Evolutionary conservation across 2,888 invertebrate species (phyloP).

Genomic region (Cosmopolites sordidus): DNA sequence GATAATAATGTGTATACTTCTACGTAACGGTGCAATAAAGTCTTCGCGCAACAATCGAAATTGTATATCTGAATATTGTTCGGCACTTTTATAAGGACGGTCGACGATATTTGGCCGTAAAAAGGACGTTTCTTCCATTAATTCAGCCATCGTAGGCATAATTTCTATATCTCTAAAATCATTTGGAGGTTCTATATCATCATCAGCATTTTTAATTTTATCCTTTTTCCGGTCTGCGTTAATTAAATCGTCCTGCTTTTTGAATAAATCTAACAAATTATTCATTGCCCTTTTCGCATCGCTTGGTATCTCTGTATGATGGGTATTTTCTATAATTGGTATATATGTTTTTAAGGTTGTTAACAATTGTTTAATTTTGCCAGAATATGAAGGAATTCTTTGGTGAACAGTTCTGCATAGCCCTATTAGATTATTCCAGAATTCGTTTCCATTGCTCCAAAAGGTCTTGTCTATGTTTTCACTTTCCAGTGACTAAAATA

Average conservation of each 20-base stretch:
- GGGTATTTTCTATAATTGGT: slow-evolving; percentile 11
- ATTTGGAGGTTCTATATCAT: slow-evolving; percentile 32
- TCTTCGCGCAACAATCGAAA: slow-evolving; percentile 76
- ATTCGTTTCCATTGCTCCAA: slow-evolving; percentile 19
- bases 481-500: slow-evolving; percentile 7
- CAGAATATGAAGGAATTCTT: slow-evolving; percentile 14
- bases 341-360: slow-evolving; percentile 9
- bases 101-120: slow-evolving; percentile 57
- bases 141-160: slow-evolving; percentile 51
- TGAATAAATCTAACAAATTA: slow-evolving; percentile 9
- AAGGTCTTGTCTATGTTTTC: slow-evolving; percentile 11
- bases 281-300: slow-evolving; percentile 12
- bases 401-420: slow-evolving; percentile 14
- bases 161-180: slow-evolving; percentile 55
- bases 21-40: slow-evolving; percentile 67
- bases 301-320: slow-evolving; percentile 14
- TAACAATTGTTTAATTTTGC: slow-evolving; percentile 4
- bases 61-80: slow-evolving; percentile 77
- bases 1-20: slow-evolving; percentile 42
- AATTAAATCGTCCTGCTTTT: slow-evolving; percentile 3
- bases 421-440: slow-evolving; percentile 13
- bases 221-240: neutral
- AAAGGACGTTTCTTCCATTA: slow-evolving; percentile 43
- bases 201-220: neutral
- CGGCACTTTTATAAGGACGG: slow-evolving; percentile 59